phyloP scores from a whole-genome alignment of 2,888 invertebrate genomes.

The Drosophila monieri region DNA sequence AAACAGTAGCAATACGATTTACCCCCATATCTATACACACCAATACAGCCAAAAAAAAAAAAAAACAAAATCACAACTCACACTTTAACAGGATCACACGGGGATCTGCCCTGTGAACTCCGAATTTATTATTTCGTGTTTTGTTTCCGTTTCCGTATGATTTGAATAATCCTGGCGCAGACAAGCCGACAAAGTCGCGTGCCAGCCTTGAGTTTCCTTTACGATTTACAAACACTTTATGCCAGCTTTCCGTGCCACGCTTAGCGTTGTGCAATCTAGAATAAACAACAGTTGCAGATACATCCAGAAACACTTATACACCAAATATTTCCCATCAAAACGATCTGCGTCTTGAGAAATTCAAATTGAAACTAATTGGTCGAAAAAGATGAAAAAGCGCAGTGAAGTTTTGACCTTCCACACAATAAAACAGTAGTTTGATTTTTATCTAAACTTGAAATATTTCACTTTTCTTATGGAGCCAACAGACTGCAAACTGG shows the following conservation, averaged over 20 bases:
- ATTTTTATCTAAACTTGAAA: slow-evolving; percentile 41
- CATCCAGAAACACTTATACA: slow-evolving; percentile 6
- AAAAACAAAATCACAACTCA: slow-evolving; percentile 25
- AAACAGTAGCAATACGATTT: slow-evolving; percentile 37
- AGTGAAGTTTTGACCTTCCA: slow-evolving; percentile 24
- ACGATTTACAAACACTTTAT: slow-evolving; percentile 31
- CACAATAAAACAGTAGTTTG: slow-evolving; percentile 30
- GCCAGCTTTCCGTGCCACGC: slow-evolving; percentile 63
- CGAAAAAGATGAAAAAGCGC: slow-evolving; percentile 12
- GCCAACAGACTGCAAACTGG: slow-evolving; percentile 30
- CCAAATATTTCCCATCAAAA: slow-evolving; percentile 27
- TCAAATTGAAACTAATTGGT: slow-evolving; percentile 12
- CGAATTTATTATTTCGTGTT: slow-evolving; percentile 31
- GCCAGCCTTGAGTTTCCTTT: slow-evolving; percentile 30
- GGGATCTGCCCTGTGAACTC: slow-evolving; percentile 7
- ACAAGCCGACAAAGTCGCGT: slow-evolving; percentile 7
- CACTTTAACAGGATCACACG: slow-evolving; percentile 20
- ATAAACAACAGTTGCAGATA: slow-evolving; percentile 38
- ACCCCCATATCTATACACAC: slow-evolving; percentile 43
- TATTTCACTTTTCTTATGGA: slow-evolving; percentile 47
- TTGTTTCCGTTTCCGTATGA: slow-evolving; percentile 28
- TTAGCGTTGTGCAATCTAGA: slow-evolving; percentile 65
- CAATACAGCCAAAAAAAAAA: slow-evolving; percentile 27
- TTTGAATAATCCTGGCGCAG: slow-evolving; percentile 17
- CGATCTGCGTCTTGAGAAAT: slow-evolving; percentile 36